Evolutionary conservation across 1,140 invertebrate genomes (phyloP).

Genomic region (Mylabris phalerata): DNA sequence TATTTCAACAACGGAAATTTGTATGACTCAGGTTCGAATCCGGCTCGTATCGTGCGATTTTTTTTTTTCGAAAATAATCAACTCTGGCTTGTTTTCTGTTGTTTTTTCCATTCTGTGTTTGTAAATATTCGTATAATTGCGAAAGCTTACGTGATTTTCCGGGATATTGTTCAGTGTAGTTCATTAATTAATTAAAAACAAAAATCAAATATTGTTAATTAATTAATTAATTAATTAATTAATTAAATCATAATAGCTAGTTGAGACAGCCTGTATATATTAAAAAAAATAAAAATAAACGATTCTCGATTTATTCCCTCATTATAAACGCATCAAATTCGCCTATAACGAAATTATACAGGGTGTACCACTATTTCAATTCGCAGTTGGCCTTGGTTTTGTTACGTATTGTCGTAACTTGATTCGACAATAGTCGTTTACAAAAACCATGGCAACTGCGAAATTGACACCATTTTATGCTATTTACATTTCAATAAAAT

Average conservation of each 20-base stretch:
- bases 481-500: no score
- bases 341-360: no score
- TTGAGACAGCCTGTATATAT: slow-evolving; percentile 5
- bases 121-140: slow-evolving; percentile 5
- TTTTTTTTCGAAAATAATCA: background rate
- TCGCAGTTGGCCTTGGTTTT: no score
- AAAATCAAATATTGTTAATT: slow-evolving; percentile 13
- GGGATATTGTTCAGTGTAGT: slow-evolving; percentile 23
- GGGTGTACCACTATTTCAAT: no score
- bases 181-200: background rate
- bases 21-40: no score
- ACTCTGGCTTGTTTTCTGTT: background rate
- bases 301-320: slow-evolving; percentile 4
- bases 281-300: background rate
- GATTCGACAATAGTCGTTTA: background rate
- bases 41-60: no score
- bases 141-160: slow-evolving; percentile 26
- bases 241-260: slow-evolving; percentile 7
- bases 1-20: no score
- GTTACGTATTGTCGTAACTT: background rate
- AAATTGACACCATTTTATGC: no score
- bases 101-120: slow-evolving; percentile 15
- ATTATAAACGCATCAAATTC: no score
- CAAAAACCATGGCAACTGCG: no score
- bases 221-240: background rate